Evolutionary conservation across 2,888 invertebrate species (phyloP), one percentile per base, ranked within the genome.

Genomic region (Mystacides longicornis): DNA sequence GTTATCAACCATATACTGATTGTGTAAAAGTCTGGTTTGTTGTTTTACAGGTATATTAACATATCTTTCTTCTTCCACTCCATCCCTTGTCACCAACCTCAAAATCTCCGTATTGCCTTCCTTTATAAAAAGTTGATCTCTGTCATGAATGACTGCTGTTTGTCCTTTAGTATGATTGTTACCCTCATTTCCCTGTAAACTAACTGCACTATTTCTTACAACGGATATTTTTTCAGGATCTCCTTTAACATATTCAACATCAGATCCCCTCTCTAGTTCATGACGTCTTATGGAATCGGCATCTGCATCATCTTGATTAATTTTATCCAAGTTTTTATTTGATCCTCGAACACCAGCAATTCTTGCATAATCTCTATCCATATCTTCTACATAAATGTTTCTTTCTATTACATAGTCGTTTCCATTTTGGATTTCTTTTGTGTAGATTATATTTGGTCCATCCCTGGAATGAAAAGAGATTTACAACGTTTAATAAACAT

Each of bases 91-190:
- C 51, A 90, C 84, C 51, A 92, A 71, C 60, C 89, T 78, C 50
- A 92, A 71, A 58, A 92, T 89, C 75, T 92, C 92, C 1, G 90
- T 86, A 65, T 90, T 89, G 0, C 91, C 92, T 65, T 91, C 89
- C 65, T 89, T 83, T 43, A 89, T 89, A 65, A 87, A 92, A 64
- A 85, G 82, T 64, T 87, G 86, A 66, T 87, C 86, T 57, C 87
- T 75, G 51, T 80, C 76, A 49, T 73, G 71, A 59, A 66, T 67
- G 3, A 55, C 43, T 19, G 75, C 67, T 63, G 75, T 68, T 52
- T 69, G 69, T 62, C 67, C 73, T 49, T 67, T 69, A 31, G 67
- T 64, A 63, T 71, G 73, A 48, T 69, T 71, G 63, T 66, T 67
- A 56, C 63, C 67, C 61, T 74, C 72, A 53, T 63, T 68, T 62